Evolutionary conservation across 2,113 vertebrate genomes (phyloP).

Genomic region (Rhynchomys soricoides): DNA sequence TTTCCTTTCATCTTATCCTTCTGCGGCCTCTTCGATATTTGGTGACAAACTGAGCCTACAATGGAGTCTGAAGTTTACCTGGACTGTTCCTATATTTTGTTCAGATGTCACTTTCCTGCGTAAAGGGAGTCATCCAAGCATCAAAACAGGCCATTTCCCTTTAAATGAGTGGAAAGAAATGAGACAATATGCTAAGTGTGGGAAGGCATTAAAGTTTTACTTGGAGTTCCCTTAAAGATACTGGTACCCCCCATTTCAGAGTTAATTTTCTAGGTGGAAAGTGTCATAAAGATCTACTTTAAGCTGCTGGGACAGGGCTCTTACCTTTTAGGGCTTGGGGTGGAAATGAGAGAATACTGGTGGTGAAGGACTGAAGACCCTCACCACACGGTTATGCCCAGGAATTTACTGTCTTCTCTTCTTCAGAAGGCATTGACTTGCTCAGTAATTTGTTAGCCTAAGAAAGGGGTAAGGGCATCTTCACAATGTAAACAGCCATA

Average conservation of each 20-base stretch:
- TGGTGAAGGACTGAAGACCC: not conserved
- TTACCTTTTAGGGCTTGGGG: not conserved
- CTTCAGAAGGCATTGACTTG: not conserved
- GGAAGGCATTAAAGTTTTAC: not conserved
- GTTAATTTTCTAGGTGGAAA: too few relatives aligned
- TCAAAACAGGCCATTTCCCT: not conserved
- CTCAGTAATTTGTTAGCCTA: not conserved
- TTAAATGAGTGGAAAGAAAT: not conserved
- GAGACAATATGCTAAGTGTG: not conserved
- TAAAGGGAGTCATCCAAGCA: not conserved
- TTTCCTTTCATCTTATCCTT: conserved; percentile 63
- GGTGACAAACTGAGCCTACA: not conserved
- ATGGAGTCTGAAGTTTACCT: conserved; percentile 14
- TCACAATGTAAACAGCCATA: not conserved
- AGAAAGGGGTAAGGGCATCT: not conserved
- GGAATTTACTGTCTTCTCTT: not conserved
- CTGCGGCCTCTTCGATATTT: not conserved
- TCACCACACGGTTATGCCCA: not conserved
- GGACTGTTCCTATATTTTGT: not conserved
- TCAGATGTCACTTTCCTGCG: not conserved
- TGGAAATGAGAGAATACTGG: not conserved
- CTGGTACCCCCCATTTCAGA: not conserved
- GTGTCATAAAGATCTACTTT: not conserved
- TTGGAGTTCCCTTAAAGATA: not conserved
- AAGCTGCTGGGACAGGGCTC: not conserved